Evolutionary conservation across 2,113 vertebrate genomes (phyloP).

Genomic region (Lasiurus borealis): DNA sequence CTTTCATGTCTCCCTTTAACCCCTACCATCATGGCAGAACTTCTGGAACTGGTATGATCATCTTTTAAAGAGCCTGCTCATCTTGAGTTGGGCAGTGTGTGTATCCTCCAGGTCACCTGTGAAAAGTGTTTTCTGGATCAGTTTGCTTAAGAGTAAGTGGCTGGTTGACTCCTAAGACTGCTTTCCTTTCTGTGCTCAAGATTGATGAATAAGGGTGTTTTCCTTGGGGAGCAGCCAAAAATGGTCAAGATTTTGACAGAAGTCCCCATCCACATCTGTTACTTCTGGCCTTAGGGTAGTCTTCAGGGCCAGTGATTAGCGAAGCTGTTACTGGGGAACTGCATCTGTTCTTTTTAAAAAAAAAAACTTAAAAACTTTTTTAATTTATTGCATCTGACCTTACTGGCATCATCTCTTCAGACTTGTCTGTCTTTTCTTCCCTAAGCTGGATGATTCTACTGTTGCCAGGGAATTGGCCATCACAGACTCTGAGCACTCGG

Average conservation of each 20-base stretch:
- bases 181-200: not conserved
- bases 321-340: not conserved
- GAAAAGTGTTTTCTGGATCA: not conserved
- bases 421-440: slow-evolving; percentile 64
- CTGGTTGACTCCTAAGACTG: not conserved
- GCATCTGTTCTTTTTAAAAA: no score
- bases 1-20: slow-evolving; percentile 19
- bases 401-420: slow-evolving; percentile 14
- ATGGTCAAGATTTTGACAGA: not conserved
- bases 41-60: not conserved
- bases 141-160: not conserved
- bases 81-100: not conserved
- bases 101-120: not conserved
- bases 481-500: slow-evolving; percentile 96
- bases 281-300: not conserved
- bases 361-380: no score
- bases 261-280: not conserved
- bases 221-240: not conserved
- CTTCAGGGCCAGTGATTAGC: not conserved
- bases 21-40: not conserved
- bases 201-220: slow-evolving; percentile 5
- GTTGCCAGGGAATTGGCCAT: slow-evolving; percentile 93
- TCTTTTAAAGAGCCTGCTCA: not conserved
- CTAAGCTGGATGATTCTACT: slow-evolving; percentile 93
- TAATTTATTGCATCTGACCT: not conserved